Base-by-base conservation (phyloP, 2,113 vertebrate species). In the Perca fluviatilis region DNA sequence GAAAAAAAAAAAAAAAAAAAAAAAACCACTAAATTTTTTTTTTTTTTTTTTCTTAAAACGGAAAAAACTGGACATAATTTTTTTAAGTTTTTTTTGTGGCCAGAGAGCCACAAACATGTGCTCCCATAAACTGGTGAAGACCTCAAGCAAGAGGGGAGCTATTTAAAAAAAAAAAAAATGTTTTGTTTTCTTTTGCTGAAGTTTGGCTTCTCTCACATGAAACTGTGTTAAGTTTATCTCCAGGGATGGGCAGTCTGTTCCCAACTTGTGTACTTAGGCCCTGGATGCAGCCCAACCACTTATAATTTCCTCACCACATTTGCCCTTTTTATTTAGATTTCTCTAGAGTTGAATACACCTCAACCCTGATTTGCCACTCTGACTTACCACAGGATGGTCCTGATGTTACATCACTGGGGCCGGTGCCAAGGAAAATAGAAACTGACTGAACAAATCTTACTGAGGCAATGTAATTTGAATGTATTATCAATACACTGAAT, bases 31-130 rank as follows among this genome's bases (percentile, higher is more conserved):
- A n/a, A n/a, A n/a, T n/a, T n/a, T n/a, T n/a, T n/a, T n/a, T n/a
- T n/a, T n/a, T n/a, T n/a, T n/a, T n/a, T n/a, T n/a, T n/a, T n/a
- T n/a, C n/a, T n/a, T n/a, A n/a, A n/a, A n/a, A n/a, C n/a, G n/a
- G n/a, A n/a, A n/a, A n/a, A n/a, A n/a, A 90, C 88, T 86, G 79
- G 86, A 90, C 87, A 88, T 86, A 91, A 86, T 89, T 86, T 89
- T 90, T 90, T 91, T 92, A 92, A 93, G 91, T 92, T 94, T 92
- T 94, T 91, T 87, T 77, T 92, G 91, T 84, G 91, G 93, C 86
- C 85, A 90, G 57, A 83, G 72, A 91, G 90, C 87, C 89, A 92
- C 91, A 94, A 93, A 92, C 90, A 91, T 91, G 86, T 80, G 80
- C 88, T 93, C 90, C 92, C 82, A 90, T 92, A 94, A 94, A 92